Conservation (phyloP, 2,797 vertebrate species). For the Manis javanica region DNA sequence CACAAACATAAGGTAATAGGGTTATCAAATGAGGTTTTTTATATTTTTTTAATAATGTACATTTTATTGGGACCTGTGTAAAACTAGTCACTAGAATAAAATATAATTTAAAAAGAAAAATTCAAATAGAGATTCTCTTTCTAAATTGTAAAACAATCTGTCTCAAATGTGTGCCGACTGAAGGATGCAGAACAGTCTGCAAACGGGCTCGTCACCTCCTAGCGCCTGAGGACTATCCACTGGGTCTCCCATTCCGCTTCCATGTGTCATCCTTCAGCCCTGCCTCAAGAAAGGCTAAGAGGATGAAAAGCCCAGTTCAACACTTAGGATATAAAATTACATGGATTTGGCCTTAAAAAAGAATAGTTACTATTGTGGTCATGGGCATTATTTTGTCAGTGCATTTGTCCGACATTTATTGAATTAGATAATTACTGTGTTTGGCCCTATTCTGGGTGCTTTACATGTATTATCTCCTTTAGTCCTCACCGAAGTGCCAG, state of each 20-base stretch:
- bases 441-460: not conserved
- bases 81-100: conserved; percentile 73
- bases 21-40: conserved; percentile 78
- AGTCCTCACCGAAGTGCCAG: not conserved
- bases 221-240: not conserved
- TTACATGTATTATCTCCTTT: not conserved
- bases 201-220: not conserved
- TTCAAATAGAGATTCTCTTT: conserved; percentile 41
- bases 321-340: not conserved
- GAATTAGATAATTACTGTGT: not conserved
- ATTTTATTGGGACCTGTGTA: conserved; percentile 76
- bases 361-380: not conserved
- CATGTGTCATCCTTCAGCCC: not conserved
- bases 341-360: not conserved
- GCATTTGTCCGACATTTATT: not conserved
- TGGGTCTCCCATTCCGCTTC: not conserved
- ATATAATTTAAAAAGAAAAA: conserved; percentile 71
- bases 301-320: not conserved
- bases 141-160: conserved; percentile 45
- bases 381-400: not conserved
- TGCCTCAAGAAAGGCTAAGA: not conserved
- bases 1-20: conserved; percentile 76
- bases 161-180: not conserved
- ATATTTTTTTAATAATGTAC: conserved; percentile 73
- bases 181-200: not conserved